These are phyloP conservation scores for Drosophila bipectinata DNA, from an alignment of 1,140 invertebrate genomes.

Conservation along the genomic window DNA sequence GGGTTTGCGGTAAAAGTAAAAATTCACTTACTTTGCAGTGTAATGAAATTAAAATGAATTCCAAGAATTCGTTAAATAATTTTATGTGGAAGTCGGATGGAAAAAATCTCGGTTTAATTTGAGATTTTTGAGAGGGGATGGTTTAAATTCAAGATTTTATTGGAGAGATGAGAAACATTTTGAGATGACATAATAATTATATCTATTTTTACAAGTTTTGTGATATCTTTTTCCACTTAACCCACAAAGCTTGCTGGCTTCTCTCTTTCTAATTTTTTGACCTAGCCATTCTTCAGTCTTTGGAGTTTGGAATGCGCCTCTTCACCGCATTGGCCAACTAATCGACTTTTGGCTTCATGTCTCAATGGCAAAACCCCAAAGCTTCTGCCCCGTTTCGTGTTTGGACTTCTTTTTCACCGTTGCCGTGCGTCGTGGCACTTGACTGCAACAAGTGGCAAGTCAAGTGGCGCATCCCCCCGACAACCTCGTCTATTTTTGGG, in stretches of 20 bases:
- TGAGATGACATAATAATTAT: not conserved
- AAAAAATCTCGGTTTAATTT: conserved; percentile 1
- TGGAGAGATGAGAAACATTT: too few species aligned
- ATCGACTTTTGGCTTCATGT: conserved; percentile 66
- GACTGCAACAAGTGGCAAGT: conserved; percentile 78
- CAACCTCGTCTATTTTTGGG: conserved; percentile 63
- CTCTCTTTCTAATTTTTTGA: conserved; percentile 19
- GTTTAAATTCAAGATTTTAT: too few species aligned
- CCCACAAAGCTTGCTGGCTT: conserved; percentile 13
- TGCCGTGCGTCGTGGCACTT: conserved; percentile 63
- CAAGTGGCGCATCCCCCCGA: conserved; percentile 62
- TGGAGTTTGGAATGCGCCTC: conserved; percentile 28
- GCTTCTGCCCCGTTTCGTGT: conserved; percentile 37
- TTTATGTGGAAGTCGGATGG: conserved; percentile 16
- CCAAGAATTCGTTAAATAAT: conserved; percentile 28
- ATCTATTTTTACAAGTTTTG: not conserved
- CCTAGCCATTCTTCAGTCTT: conserved; percentile 35
- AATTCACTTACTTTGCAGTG: conserved; percentile 22
- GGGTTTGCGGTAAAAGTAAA: conserved; percentile 51
- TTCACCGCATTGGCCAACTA: conserved; percentile 66
- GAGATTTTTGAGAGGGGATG: conserved; percentile 1
- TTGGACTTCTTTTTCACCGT: conserved; percentile 27
- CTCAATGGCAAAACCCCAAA: conserved; percentile 72
- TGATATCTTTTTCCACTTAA: conserved; percentile 22
- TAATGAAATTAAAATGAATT: conserved; percentile 36